Percentiles rank a stretch among this genome's conserved stretches.
These are phyloP conservation scores for Umimayanthus chanpuru DNA, from an alignment of 92 coral and sea anemone genomes.

Conservation along the genomic window DNA sequence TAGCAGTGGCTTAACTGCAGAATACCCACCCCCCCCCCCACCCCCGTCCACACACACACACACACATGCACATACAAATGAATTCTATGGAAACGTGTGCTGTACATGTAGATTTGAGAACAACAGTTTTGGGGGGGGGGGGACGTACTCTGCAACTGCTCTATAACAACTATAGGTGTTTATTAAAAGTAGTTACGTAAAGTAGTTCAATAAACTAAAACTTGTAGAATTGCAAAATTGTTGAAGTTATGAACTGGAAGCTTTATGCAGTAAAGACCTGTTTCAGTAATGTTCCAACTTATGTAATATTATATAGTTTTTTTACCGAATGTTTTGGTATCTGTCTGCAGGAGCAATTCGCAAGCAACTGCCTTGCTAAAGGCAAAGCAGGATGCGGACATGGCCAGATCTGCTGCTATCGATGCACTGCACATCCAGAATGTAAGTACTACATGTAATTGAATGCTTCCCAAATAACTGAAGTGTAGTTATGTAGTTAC, in stretches of 20 bases:
- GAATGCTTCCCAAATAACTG: not conserved
- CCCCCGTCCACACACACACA: not conserved
- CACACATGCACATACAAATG: not conserved
- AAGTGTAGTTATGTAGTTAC: not conserved
- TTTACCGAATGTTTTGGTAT: too few species aligned
- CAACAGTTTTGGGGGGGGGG: not conserved
- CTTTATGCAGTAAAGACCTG: not conserved
- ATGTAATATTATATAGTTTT: too few species aligned
- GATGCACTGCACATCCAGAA: not conserved
- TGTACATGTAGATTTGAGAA: not conserved
- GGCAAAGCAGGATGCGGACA: not conserved
- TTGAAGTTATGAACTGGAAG: not conserved
- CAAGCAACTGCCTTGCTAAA: not conserved
- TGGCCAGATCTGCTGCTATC: not conserved
- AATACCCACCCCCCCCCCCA: too few species aligned
- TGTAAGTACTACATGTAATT: not conserved
- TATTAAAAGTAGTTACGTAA: too few species aligned
- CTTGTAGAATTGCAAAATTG: too few species aligned
- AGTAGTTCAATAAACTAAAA: not conserved
- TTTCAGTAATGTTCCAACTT: not conserved
- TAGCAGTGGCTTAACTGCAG: not conserved
- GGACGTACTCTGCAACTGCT: not conserved
- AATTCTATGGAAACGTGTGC: too few species aligned
- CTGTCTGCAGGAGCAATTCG: not conserved
- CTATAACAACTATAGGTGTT: not conserved